Percentiles rank a stretch among this genome's conserved stretches.
These are phyloP conservation scores for Papilio dardanus DNA, from an alignment of 1,140 invertebrate species.

Conservation along the genomic window DNA sequence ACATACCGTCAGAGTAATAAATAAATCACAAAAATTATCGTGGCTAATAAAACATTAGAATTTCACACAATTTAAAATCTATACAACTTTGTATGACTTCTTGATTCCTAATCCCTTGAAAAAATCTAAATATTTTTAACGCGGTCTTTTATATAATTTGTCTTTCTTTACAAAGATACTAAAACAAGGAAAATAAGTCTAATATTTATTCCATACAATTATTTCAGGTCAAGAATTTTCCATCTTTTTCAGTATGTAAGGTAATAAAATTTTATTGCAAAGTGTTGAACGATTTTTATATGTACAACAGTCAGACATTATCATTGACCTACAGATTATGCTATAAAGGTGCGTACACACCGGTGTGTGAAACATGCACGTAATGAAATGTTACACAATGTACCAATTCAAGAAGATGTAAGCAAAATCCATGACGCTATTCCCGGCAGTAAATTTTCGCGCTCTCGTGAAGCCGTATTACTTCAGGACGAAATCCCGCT, in stretches of 20 bases:
- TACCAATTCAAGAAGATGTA: no score
- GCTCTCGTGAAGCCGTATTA: background rate
- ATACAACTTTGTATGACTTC: background rate
- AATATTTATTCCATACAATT: background rate
- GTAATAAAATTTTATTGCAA: conserved; percentile 33
- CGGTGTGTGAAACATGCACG: background rate
- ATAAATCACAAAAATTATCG: background rate
- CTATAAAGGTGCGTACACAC: background rate
- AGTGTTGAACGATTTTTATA: conserved; percentile 26
- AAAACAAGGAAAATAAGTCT: no score
- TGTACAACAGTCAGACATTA: conserved; percentile 13
- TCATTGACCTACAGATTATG: conserved; percentile 15
- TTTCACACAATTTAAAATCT: background rate
- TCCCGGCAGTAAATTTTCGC: background rate
- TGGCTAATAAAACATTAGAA: background rate
- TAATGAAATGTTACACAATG: background rate
- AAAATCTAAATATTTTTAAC: background rate
- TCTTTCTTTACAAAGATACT: background rate
- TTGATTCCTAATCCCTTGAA: background rate
- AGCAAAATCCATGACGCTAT: background rate
- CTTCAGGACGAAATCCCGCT: no score
- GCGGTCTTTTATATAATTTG: background rate
- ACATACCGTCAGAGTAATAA: background rate
- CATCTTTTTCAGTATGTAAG: background rate
- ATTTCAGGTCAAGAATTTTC: background rate